These are phyloP conservation scores for Hippocampus zosterae DNA, from an alignment of 2,113 vertebrate genomes.

Conservation along the genomic window DNA sequence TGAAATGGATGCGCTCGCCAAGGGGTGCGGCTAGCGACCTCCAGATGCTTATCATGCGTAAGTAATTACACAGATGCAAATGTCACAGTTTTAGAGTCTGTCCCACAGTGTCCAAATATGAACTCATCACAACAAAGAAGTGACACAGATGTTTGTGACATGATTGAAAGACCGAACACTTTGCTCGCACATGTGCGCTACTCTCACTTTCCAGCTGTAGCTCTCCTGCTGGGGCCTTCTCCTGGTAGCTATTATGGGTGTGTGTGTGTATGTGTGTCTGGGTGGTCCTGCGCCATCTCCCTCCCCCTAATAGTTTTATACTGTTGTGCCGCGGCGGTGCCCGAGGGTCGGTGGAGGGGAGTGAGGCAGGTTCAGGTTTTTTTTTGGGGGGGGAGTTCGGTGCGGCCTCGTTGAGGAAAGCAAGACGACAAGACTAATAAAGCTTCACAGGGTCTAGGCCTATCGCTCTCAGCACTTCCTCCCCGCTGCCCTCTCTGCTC, in stretches of 20 bases:
- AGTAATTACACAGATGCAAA: neutral
- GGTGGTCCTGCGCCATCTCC: slow-evolving; percentile 82
- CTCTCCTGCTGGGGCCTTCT: slow-evolving; percentile 70
- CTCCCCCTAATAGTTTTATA: slow-evolving; percentile 77
- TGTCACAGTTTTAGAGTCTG: neutral
- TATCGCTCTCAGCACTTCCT: slow-evolving; percentile 79
- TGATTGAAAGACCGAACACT: slow-evolving; percentile 3
- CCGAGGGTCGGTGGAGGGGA: slow-evolving; percentile 76
- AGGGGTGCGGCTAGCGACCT: neutral
- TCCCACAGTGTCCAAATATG: neutral
- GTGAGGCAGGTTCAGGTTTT: slow-evolving; percentile 20
- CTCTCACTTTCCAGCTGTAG: slow-evolving; percentile 63
- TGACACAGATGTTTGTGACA: slow-evolving; percentile 1
- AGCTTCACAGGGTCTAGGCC: slow-evolving; percentile 86
- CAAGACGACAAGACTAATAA: slow-evolving; percentile 92
- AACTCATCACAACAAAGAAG: neutral
- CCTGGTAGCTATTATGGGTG: slow-evolving; percentile 78
- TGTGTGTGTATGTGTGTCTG: slow-evolving; percentile 68
- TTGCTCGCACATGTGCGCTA: slow-evolving; percentile 24
- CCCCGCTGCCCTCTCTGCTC: slow-evolving; percentile 83
- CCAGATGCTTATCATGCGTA: slow-evolving; percentile 42
- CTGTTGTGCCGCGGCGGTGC: slow-evolving; percentile 85
- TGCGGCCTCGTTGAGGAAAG: slow-evolving; percentile 79
- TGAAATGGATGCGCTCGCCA: slow-evolving; percentile 17
- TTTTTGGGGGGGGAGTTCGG: slow-evolving; percentile 33